These are phyloP conservation scores for Drosophila longiperda DNA, from an alignment of 2,888 invertebrate species.

Conservation along the genomic window DNA sequence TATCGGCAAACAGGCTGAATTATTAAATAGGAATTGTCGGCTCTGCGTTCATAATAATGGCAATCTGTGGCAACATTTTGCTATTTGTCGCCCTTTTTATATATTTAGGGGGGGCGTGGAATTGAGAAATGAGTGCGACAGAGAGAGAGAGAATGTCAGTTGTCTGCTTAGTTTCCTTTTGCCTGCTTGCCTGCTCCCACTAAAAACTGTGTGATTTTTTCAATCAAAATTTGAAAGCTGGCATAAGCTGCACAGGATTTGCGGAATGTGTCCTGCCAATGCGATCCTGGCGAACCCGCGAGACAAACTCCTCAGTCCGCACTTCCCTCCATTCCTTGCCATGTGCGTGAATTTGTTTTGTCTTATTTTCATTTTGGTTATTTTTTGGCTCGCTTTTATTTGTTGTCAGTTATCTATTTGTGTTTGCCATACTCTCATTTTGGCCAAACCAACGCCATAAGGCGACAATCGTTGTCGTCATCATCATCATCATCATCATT, in stretches of 20 bases:
- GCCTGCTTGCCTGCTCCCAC: conserved; percentile 33
- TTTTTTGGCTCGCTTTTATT: conserved; percentile 68
- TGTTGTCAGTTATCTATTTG: conserved; percentile 78
- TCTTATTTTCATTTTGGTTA: conserved; percentile 75
- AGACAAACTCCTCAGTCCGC: conserved; percentile 2
- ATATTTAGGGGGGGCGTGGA: background rate
- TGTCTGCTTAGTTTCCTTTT: conserved; percentile 46
- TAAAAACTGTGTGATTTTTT: conserved; percentile 67
- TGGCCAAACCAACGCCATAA: conserved; percentile 59
- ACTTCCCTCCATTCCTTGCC: conserved; percentile 7
- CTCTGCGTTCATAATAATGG: conserved; percentile 45
- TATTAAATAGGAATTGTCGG: conserved; percentile 54
- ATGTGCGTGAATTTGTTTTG: conserved; percentile 73
- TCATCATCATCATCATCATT: conserved; percentile 42
- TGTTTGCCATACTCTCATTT: conserved; percentile 70
- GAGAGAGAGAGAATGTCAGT: background rate
- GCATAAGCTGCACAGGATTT: conserved; percentile 76
- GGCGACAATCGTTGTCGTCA: conserved; percentile 75
- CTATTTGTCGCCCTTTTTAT: conserved; percentile 65
- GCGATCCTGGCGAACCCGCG: conserved; percentile 51
- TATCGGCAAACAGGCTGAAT: conserved; percentile 55
- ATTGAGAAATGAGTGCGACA: background rate
- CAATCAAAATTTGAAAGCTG: conserved; percentile 80
- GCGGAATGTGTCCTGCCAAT: conserved; percentile 65
- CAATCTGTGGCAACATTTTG: conserved; percentile 70